Evolutionary conservation across 2,113 vertebrate species (phyloP), one percentile per base, ranked within the genome.

Genomic region (Menidia beryllina): DNA sequence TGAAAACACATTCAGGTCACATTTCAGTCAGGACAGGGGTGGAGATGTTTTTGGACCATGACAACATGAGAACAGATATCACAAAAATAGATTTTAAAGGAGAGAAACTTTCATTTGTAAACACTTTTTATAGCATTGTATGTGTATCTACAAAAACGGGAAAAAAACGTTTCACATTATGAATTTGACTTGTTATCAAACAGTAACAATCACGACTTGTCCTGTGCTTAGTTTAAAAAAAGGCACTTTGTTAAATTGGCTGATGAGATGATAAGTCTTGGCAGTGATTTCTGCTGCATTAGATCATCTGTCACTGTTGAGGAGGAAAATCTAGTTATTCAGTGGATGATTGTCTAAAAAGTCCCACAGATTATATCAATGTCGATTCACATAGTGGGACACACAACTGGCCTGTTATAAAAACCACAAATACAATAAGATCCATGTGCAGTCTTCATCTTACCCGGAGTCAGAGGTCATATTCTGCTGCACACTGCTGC

Each of bases 401-500:
- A 24, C 27, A 20, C 17, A 21, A 30, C 41, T 9, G 2, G 12
- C 21, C 17, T 60, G 39, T 43, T 19, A 39, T 26, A 27, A 49
- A 20, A 65, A 39, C 5, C 7, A 25, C 49, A 59, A 20, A 8
- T 8, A 57, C 2, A 43, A 14, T 20, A 14, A 50, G 24, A 38
- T 4, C 12, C 3, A 0, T 1, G 15, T 50, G 38, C 27, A 45
- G 27, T 65, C 55, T 38, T 61, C 57, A 55, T 30, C 56, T 73
- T 10, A 19, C 56, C 51, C 23, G 15, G 27, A 49, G 47, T 93
- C 83, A 94, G 69, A 94, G 75, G 80, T 94, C 93, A 59, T 91
- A 91, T 69, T 94, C 94, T 24, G 90, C 87, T 19, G 93, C 92
- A 75, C 94, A 94, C 82, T 94, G 91, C 66, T 90, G 88, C 34